These are phyloP conservation scores for Neosalanx taihuensis DNA, from an alignment of 2,797 vertebrate species.

Conservation along the genomic window DNA sequence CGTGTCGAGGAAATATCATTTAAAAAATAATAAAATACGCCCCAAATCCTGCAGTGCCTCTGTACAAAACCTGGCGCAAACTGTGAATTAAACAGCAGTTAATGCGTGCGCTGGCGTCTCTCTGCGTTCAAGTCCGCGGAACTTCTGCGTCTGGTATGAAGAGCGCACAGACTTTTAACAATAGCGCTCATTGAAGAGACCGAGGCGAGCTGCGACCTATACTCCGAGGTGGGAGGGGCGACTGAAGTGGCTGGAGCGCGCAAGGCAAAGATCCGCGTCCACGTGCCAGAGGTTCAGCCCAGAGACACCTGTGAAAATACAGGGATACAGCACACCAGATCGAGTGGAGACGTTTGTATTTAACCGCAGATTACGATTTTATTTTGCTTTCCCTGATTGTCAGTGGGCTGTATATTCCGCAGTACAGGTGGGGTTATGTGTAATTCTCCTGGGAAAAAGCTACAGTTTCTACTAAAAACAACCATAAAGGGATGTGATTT, in stretches of 20 bases:
- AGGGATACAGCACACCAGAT: neutral
- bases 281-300: slow-evolving; percentile 10
- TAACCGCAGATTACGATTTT: neutral
- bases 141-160: slow-evolving; percentile 11
- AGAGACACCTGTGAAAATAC: slow-evolving; percentile 45
- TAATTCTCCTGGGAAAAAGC: neutral
- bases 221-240: slow-evolving; percentile 52
- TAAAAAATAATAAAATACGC: neutral
- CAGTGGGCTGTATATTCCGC: too few relatives aligned
- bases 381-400: neutral
- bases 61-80: neutral
- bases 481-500: neutral
- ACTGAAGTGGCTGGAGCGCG: slow-evolving; percentile 30
- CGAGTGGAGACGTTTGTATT: neutral
- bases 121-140: slow-evolving; percentile 19
- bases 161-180: slow-evolving; percentile 40
- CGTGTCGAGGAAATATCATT: neutral
- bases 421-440: neutral
- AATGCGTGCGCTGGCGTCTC: neutral
- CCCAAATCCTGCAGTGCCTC: neutral
- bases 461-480: neutral
- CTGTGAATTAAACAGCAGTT: slow-evolving; percentile 11
- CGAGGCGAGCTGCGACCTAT: slow-evolving; percentile 31
- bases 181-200: slow-evolving; percentile 45
- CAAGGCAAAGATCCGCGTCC: slow-evolving; percentile 33